phyloP scores from a whole-genome alignment of 2,888 invertebrate species.

The Mongoloraphidia duomilia region DNA sequence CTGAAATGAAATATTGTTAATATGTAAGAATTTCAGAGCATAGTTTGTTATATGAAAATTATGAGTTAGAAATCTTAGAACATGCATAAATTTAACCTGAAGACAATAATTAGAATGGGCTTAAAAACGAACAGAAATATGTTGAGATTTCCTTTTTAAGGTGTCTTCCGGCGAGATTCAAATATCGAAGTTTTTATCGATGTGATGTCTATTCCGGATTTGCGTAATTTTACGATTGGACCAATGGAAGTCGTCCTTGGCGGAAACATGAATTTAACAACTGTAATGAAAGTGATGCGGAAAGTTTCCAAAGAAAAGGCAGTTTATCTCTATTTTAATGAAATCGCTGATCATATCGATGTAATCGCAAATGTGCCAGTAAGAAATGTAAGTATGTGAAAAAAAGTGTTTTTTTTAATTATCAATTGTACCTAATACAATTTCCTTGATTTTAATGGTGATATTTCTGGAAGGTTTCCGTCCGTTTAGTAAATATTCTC shows the following conservation, averaged over 20 bases:
- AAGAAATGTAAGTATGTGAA: slow-evolving; percentile 44
- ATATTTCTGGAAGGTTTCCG: no score
- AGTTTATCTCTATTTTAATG: slow-evolving; percentile 42
- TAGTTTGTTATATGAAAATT: no score
- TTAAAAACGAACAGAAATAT: no score
- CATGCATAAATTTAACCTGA: no score
- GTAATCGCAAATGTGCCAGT: slow-evolving; percentile 56
- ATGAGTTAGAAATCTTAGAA: no score
- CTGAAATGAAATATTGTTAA: no score
- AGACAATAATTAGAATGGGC: no score
- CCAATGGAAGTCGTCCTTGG: slow-evolving; percentile 39
- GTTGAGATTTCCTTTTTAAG: slow-evolving; percentile 21
- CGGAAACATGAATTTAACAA: slow-evolving; percentile 41
- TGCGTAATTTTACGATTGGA: slow-evolving; percentile 30
- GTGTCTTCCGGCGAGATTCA: slow-evolving; percentile 28
- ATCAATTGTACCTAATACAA: no score
- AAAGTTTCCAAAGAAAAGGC: slow-evolving; percentile 26
- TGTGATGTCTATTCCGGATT: slow-evolving; percentile 39
- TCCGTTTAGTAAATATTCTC: no score
- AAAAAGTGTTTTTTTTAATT: no score
- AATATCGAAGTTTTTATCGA: slow-evolving; percentile 46
- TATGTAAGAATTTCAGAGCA: no score
- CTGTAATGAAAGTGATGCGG: slow-evolving; percentile 36
- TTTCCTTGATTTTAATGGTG: not conserved
- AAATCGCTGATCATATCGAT: slow-evolving; percentile 47